These are phyloP conservation scores for Pseudomugil tenellus DNA, from an alignment of 2,797 vertebrate species.

Conservation along the genomic window DNA sequence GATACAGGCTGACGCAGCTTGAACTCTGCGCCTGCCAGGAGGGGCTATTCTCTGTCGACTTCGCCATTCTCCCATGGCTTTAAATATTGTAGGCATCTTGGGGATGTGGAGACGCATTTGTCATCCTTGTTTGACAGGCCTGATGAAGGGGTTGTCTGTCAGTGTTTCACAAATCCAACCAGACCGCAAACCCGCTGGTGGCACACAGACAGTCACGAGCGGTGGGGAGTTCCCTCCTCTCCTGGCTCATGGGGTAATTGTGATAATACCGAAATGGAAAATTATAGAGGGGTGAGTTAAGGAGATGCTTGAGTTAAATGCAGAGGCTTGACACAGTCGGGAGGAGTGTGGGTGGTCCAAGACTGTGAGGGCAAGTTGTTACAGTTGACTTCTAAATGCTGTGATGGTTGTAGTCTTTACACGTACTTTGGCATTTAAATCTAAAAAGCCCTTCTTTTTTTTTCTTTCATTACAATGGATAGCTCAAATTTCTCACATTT, in stretches of 20 bases:
- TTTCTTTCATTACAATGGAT: slow-evolving; percentile 14
- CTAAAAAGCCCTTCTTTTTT: slow-evolving; percentile 35
- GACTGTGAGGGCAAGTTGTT: slow-evolving; percentile 60
- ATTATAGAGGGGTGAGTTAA: slow-evolving; percentile 77
- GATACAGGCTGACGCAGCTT: slow-evolving; percentile 73
- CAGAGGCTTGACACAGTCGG: slow-evolving; percentile 60
- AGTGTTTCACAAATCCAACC: slow-evolving; percentile 78
- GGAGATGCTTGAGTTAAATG: slow-evolving; percentile 77
- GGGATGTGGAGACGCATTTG: slow-evolving; percentile 81
- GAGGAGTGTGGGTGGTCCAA: slow-evolving; percentile 72
- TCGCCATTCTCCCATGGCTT: slow-evolving; percentile 74
- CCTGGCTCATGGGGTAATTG: slow-evolving; percentile 75
- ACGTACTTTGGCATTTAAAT: slow-evolving; percentile 54
- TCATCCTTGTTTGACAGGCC: slow-evolving; percentile 81
- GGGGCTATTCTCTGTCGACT: slow-evolving; percentile 69
- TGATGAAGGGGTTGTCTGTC: slow-evolving; percentile 83
- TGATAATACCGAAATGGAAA: slow-evolving; percentile 79
- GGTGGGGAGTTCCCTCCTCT: slow-evolving; percentile 69
- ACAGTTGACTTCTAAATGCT: slow-evolving; percentile 59
- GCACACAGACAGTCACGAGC: slow-evolving; percentile 69
- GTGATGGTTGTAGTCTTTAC: slow-evolving; percentile 56
- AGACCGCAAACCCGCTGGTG: slow-evolving; percentile 75
- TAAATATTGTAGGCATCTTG: slow-evolving; percentile 80
- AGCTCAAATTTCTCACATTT: slow-evolving; percentile 20
- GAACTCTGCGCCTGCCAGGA: slow-evolving; percentile 74